These are phyloP conservation scores for Philereme vetulata DNA, from an alignment of 2,888 invertebrate species.

Conservation along the genomic window DNA sequence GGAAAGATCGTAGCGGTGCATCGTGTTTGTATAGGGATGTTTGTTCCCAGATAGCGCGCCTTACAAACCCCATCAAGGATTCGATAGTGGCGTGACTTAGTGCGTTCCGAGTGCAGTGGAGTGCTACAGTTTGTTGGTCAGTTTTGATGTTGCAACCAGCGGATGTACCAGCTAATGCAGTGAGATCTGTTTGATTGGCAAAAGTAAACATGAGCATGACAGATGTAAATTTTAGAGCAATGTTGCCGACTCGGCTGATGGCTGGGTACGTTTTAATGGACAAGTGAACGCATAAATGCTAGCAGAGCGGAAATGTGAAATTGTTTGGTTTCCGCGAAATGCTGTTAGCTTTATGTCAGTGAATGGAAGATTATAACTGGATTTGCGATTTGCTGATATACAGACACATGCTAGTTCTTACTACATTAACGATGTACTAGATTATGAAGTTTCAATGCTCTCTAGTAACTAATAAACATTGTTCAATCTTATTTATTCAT, in stretches of 20 bases:
- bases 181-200: slow-evolving; percentile 73
- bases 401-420: too few relatives aligned
- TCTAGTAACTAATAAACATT: not conserved
- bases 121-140: slow-evolving; percentile 66
- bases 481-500: slow-evolving; percentile 12
- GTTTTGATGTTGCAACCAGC: slow-evolving; percentile 57
- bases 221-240: slow-evolving; percentile 63
- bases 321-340: slow-evolving; percentile 61
- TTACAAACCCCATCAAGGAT: slow-evolving; percentile 66
- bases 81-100: slow-evolving; percentile 61
- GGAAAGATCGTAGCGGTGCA: slow-evolving; percentile 68
- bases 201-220: slow-evolving; percentile 74
- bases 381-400: not conserved
- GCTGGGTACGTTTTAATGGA: slow-evolving; percentile 66
- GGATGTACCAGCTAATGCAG: slow-evolving; percentile 64
- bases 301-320: slow-evolving; percentile 69
- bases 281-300: slow-evolving; percentile 55
- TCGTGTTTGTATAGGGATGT: slow-evolving; percentile 75
- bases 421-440: too few relatives aligned
- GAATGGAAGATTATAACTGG: slow-evolving; percentile 6
- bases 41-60: slow-evolving; percentile 74
- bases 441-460: too few relatives aligned
- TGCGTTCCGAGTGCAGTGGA: slow-evolving; percentile 53
- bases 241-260: slow-evolving; percentile 56
- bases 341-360: slow-evolving; percentile 28